Base-by-base conservation (phyloP, 2,888 invertebrate genomes). In the Piscicola geometra region DNA sequence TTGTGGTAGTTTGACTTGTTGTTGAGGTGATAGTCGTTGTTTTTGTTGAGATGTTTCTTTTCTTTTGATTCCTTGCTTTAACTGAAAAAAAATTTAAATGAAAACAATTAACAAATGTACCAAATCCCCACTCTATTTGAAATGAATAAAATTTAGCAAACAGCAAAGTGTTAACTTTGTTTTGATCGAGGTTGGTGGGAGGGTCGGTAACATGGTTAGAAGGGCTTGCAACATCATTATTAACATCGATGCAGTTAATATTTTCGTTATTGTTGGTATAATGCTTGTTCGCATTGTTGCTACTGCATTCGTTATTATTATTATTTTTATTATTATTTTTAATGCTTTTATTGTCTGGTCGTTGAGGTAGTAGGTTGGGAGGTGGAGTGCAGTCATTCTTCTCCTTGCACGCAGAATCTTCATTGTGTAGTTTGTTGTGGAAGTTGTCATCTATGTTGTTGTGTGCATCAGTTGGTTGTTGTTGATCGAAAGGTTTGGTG, bases 21-120 rank as follows among this genome's bases (percentile, higher is more conserved):
- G 67, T 67, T 67, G 67, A 67, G 18, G n/a, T 35, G 32, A 32
- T 35, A 21, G 28, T 35, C 32, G 67, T 67, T 67, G 28, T 67
- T 25, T 67, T 9, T 9, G 3, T 33, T 67, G 67, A 30, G 3
- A n/a, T 35, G 33, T 18, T 67, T 56, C 60, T 25, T 25, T 21
- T 25, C n/a, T 67, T 67, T 33, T 67, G 33, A 9, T 18, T 67
- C 33, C 32, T 67, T 32, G 67, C 32, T 67, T 35, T 5, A 32
- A 5, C 35, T 67, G 35, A 18, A 67, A 67, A n/a, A n/a, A n/a
- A n/a, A n/a, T n/a, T n/a, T n/a, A n/a, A n/a, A n/a, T n/a, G n/a
- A 47, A 47, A 15, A 47, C 50, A 15, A 47, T 47, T 47, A 47
- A 15, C 21, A n/a, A n/a, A n/a, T n/a, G n/a, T n/a, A n/a, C n/a